phyloP scores from a whole-genome alignment of 2,113 vertebrate genomes.

The Protobothrops mucrosquamatus region DNA sequence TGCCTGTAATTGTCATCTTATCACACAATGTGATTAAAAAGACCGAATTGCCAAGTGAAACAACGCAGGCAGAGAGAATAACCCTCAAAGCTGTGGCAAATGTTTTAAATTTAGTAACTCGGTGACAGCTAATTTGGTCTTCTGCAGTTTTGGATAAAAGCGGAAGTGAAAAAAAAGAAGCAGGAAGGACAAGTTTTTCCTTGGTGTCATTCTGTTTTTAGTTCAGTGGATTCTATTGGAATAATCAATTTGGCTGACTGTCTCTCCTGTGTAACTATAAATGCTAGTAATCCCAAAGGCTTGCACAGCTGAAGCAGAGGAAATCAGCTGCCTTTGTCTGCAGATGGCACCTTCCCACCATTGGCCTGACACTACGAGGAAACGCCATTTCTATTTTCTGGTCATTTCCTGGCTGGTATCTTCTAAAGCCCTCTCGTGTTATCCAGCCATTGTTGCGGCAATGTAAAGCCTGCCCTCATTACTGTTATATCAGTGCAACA shows the following conservation, averaged over 20 bases:
- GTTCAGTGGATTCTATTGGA: conserved; percentile 36
- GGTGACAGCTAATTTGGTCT: conserved; percentile 42
- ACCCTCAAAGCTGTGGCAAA: conserved; percentile 29
- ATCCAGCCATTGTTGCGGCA: not conserved
- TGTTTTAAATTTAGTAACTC: conserved; percentile 41
- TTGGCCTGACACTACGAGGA: not conserved
- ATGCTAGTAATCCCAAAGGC: conserved; percentile 31
- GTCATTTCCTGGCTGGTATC: not conserved
- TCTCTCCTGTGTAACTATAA: conserved; percentile 11
- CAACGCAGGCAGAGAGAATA: conserved; percentile 29
- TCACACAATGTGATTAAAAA: conserved; percentile 37
- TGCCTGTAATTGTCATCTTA: conserved; percentile 48
- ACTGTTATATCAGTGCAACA: not conserved
- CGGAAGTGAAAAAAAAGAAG: conserved; percentile 34
- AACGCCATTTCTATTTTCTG: not conserved
- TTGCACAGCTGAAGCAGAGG: conserved; percentile 24
- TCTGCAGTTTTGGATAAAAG: conserved; percentile 22
- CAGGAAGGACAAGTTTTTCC: conserved; percentile 34
- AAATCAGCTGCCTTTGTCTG: rapidly evolving
- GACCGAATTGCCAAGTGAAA: conserved; percentile 43
- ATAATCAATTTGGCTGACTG: conserved; percentile 42
- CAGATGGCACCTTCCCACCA: conserved; percentile 7
- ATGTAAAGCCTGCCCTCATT: not conserved
- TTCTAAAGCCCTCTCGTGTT: not conserved
- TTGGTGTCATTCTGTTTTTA: conserved; percentile 36